phyloP scores from a whole-genome alignment of 2,888 invertebrate species.

The Pandemis cinnamomeana region DNA sequence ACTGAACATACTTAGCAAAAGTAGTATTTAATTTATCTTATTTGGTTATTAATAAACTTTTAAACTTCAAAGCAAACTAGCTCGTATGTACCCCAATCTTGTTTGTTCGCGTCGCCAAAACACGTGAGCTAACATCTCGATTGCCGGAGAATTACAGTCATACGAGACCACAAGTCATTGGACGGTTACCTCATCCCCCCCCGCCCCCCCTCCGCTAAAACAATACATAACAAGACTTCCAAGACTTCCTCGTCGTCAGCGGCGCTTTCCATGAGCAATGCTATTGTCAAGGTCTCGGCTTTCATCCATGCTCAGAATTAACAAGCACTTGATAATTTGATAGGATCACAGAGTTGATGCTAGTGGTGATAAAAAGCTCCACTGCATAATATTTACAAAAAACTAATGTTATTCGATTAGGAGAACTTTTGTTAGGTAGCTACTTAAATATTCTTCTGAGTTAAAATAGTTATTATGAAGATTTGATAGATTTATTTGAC shows the following conservation, averaged over 20 bases:
- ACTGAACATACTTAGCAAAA: too few species aligned
- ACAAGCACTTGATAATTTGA: constrained; percentile 13
- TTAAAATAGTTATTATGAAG: too few species aligned
- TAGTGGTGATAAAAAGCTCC: neutral
- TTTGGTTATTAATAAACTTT: too few species aligned
- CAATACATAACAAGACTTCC: constrained; percentile 73
- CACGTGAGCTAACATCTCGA: constrained; percentile 18
- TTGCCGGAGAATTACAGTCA: constrained; percentile 19
- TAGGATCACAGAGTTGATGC: neutral
- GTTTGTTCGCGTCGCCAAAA: constrained; percentile 8
- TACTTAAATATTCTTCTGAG: too few species aligned
- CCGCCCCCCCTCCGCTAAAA: constrained; percentile 56
- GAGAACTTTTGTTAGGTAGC: too few species aligned
- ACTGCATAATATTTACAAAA: too few species aligned
- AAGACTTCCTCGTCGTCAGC: constrained; percentile 75
- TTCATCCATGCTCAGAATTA: constrained; percentile 55
- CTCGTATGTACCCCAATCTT: neutral
- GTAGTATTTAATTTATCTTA: too few species aligned
- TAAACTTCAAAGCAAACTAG: neutral
- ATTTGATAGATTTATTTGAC: too few species aligned
- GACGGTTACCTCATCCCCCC: constrained; percentile 38
- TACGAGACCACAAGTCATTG: constrained; percentile 31
- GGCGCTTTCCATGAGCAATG: constrained; percentile 77
- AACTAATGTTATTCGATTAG: too few species aligned
- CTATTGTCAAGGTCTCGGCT: constrained; percentile 81